A percentile compares a stretch with the other conserved stretches of the same genome.
phyloP scores from a whole-genome alignment of 2,113 vertebrate species.

The Alectura lathami region DNA sequence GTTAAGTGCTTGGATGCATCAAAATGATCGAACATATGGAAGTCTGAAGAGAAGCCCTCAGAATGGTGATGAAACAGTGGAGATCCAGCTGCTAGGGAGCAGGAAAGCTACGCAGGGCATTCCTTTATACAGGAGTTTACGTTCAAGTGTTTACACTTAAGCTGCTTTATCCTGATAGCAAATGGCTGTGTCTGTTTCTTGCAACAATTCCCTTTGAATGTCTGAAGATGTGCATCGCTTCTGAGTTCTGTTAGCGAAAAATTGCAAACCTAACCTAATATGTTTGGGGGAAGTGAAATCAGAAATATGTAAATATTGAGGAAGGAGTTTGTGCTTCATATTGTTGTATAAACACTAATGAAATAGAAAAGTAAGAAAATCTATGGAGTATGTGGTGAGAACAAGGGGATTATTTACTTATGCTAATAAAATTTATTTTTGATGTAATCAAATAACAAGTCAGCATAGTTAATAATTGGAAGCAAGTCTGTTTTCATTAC shows the following conservation, averaged over 20 bases:
- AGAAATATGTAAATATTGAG: background rate
- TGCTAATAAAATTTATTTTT: background rate
- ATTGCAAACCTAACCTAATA: background rate
- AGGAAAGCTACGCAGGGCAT: background rate
- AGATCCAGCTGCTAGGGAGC: background rate
- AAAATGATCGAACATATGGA: background rate
- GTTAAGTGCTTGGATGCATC: background rate
- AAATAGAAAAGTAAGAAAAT: background rate
- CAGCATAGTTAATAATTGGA: background rate
- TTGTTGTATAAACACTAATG: background rate
- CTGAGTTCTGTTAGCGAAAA: background rate
- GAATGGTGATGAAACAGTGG: background rate
- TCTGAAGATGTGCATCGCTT: background rate
- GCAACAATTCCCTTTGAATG: background rate
- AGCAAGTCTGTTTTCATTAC: background rate
- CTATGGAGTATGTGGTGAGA: background rate
- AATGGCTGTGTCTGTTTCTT: background rate
- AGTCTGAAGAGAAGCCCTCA: background rate
- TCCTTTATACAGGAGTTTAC: background rate
- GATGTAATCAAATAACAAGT: background rate
- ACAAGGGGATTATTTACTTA: background rate
- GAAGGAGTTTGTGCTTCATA: background rate
- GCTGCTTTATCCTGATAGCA: background rate
- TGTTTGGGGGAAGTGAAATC: background rate
- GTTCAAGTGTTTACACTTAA: background rate